Conservation (phyloP, 2,888 invertebrate species). For the Dendrolimus pini region DNA sequence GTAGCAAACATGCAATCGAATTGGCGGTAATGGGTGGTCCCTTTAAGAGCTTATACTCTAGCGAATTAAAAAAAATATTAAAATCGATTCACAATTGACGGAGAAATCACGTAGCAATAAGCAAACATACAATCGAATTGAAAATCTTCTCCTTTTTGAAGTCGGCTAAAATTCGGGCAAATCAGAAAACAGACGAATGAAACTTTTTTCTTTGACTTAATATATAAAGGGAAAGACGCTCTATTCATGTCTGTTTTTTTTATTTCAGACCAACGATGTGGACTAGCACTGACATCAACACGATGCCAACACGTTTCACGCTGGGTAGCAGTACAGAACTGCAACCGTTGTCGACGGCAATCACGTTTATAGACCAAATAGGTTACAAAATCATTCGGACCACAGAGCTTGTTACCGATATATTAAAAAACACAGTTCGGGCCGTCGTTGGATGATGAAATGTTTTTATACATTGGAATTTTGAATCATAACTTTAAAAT, state of each 20-base stretch:
- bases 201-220: too few species aligned
- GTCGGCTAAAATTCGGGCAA: too few species aligned
- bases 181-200: too few species aligned
- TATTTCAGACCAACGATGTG: slow-evolving; percentile 52
- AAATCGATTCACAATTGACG: too few species aligned
- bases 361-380: slow-evolving; percentile 66
- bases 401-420: slow-evolving; percentile 62
- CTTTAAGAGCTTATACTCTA: too few species aligned
- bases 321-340: slow-evolving; percentile 33
- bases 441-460: slow-evolving; percentile 56
- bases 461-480: neutral
- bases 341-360: slow-evolving; percentile 52
- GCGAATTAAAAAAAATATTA: too few species aligned
- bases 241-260: neutral
- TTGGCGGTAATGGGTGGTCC: too few species aligned
- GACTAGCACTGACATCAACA: slow-evolving; percentile 36
- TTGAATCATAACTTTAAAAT: neutral
- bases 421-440: slow-evolving; percentile 62
- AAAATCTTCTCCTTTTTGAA: too few species aligned
- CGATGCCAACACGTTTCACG: slow-evolving; percentile 47
- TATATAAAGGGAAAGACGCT: too few species aligned
- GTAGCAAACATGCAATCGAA: too few species aligned
- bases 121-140: too few species aligned
- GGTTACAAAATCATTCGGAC: slow-evolving; percentile 67
- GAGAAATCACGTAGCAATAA: too few species aligned